phyloP scores from a whole-genome alignment of 2,888 invertebrate genomes.

The Mystacides longicornis region DNA sequence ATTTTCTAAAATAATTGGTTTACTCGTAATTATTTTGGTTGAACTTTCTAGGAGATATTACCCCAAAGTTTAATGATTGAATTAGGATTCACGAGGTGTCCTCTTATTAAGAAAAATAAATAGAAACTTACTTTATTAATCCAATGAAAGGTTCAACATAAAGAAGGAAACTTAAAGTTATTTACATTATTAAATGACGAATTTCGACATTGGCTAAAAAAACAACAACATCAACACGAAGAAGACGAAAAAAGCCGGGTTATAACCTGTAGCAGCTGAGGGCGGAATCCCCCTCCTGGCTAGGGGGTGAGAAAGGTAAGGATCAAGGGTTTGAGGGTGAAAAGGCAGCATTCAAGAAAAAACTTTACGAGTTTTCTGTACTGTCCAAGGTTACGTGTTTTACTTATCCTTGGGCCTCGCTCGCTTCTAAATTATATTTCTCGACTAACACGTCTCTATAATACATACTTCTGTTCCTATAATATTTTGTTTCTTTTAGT shows the following conservation, averaged over 20 bases:
- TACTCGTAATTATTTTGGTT: too few species aligned
- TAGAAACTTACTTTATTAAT: too few species aligned
- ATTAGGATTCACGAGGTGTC: too few species aligned
- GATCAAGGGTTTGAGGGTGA: constrained; percentile 4
- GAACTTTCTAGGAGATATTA: too few species aligned
- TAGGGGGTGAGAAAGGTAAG: background rate
- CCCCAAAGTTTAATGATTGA: too few species aligned
- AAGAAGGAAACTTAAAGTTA: background rate
- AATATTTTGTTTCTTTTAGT: background rate
- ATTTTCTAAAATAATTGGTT: too few species aligned
- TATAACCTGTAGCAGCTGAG: background rate
- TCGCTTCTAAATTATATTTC: constrained; percentile 4
- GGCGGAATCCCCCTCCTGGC: background rate
- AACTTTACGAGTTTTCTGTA: constrained; percentile 23
- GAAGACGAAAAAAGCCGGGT: background rate
- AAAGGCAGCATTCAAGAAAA: constrained; percentile 15
- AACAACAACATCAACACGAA: background rate
- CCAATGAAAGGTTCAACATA: too few species aligned
- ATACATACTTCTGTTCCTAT: too few species aligned
- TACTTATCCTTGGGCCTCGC: constrained; percentile 19
- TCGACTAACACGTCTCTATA: background rate
- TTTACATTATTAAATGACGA: background rate
- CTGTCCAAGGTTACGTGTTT: constrained; percentile 22
- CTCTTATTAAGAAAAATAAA: too few species aligned
- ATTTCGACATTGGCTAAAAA: background rate